Conservation (phyloP, 2,113 vertebrate genomes). For the Tupaia tana region DNA sequence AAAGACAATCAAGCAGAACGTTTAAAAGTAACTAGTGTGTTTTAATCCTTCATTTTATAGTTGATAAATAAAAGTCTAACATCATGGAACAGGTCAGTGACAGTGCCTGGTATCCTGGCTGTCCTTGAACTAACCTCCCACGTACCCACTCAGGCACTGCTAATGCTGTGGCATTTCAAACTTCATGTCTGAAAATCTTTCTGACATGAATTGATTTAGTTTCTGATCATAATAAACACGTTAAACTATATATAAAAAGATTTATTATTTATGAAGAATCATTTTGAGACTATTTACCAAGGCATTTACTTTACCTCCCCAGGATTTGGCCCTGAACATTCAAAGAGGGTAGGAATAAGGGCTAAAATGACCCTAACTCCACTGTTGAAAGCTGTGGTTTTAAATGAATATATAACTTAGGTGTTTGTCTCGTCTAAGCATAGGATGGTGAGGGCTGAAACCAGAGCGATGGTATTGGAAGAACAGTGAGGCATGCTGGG, state of each 20-base stretch:
- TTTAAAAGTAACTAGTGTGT: neutral
- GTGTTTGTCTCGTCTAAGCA: neutral
- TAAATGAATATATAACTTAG: constrained; percentile 29
- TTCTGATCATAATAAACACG: neutral
- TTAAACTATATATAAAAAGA: neutral
- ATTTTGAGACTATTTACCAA: neutral
- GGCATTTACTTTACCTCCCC: neutral
- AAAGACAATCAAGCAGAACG: neutral
- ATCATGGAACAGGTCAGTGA: too few species aligned
- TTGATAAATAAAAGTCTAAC: neutral
- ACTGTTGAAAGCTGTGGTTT: neutral
- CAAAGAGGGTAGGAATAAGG: neutral
- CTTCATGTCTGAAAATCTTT: neutral
- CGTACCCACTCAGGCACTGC: neutral
- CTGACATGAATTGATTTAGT: neutral
- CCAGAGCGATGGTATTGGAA: neutral
- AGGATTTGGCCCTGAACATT: neutral
- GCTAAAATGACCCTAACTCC: neutral
- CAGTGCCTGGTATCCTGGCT: neutral
- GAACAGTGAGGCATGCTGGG: neutral
- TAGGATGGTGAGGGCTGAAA: neutral
- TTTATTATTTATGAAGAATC: neutral
- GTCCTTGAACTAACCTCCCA: too few species aligned
- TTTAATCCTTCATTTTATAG: neutral
- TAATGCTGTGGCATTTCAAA: neutral